A percentile compares a stretch with the other conserved stretches of the same genome.
Conservation (phyloP, 2,113 vertebrate genomes). For the Eurystomus gularis region DNA sequence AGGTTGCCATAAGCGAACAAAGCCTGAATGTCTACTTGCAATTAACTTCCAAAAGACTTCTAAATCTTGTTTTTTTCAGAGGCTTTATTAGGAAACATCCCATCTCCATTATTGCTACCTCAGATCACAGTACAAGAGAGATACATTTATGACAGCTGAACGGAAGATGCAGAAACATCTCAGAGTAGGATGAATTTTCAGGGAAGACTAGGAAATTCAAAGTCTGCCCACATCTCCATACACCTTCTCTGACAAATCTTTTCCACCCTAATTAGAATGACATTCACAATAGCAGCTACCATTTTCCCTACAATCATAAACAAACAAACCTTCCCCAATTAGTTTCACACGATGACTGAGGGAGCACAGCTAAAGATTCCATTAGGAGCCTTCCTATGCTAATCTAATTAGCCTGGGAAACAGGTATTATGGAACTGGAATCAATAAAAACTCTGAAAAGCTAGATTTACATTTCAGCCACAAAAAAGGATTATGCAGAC, state of each 20-base stretch:
- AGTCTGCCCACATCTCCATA: not conserved
- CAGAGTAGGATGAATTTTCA: not conserved
- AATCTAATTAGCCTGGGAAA: slow-evolving; percentile 51
- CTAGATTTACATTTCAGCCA: slow-evolving; percentile 18
- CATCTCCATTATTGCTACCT: not conserved
- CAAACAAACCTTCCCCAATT: slow-evolving; percentile 43
- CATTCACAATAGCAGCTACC: slow-evolving; percentile 45
- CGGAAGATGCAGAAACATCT: not conserved
- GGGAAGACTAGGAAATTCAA: not conserved
- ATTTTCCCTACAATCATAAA: slow-evolving; percentile 31
- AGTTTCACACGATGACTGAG: slow-evolving; percentile 30
- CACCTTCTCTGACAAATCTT: slow-evolving; percentile 8
- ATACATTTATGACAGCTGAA: not conserved
- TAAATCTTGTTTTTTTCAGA: not conserved
- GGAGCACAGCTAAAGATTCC: slow-evolving; percentile 38
- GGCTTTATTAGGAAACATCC: not conserved
- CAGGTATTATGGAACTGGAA: slow-evolving; percentile 7
- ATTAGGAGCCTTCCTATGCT: slow-evolving; percentile 32
- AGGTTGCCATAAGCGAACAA: not conserved
- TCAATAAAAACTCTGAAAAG: slow-evolving; percentile 24
- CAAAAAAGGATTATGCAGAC: not conserved
- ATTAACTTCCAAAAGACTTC: not conserved
- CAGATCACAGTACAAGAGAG: not conserved
- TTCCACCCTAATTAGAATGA: slow-evolving; percentile 49
- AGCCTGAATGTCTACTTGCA: not conserved